Conservation (phyloP, 2,888 invertebrate species). For the Archips crataeganus region DNA sequence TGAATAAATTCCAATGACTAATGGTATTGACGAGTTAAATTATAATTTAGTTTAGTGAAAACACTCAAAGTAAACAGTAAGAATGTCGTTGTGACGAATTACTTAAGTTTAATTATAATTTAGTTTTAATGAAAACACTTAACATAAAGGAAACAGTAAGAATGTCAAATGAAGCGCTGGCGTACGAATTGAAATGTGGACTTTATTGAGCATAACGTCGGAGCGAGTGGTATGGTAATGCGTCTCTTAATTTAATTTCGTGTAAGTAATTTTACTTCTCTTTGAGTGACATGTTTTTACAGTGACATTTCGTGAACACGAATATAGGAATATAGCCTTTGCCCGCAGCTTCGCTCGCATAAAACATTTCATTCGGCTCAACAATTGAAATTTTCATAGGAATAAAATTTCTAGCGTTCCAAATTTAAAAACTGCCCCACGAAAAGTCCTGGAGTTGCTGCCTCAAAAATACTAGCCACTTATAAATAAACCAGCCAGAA, state of each 20-base stretch:
- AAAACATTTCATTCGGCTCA: no score
- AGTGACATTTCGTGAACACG: neutral
- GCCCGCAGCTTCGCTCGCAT: no score
- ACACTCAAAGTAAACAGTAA: conserved; percentile 9
- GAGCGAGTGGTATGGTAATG: conserved; percentile 19
- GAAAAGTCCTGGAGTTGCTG: neutral
- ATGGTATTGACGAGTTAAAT: neutral
- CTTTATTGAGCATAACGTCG: conserved; percentile 18
- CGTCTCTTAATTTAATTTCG: conserved; percentile 24
- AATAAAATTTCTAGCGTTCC: no score
- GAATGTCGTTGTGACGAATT: conserved; percentile 4
- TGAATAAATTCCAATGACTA: no score
- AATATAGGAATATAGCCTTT: neutral
- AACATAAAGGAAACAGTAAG: conserved; percentile 12
- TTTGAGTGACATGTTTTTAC: neutral
- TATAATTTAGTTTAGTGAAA: conserved; percentile 1
- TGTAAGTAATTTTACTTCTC: conserved; percentile 23
- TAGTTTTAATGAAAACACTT: conserved; percentile 2
- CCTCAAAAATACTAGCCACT: conserved; percentile 10
- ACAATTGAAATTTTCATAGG: no score
- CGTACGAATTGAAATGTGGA: conserved; percentile 21
- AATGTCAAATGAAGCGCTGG: conserved; percentile 27
- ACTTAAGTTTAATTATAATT: neutral
- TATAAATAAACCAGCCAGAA: conserved; percentile 7
- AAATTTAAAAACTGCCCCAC: neutral